These are phyloP conservation scores for Drosophila mercatorum DNA, from an alignment of 2,888 invertebrate genomes.

Conservation along the genomic window DNA sequence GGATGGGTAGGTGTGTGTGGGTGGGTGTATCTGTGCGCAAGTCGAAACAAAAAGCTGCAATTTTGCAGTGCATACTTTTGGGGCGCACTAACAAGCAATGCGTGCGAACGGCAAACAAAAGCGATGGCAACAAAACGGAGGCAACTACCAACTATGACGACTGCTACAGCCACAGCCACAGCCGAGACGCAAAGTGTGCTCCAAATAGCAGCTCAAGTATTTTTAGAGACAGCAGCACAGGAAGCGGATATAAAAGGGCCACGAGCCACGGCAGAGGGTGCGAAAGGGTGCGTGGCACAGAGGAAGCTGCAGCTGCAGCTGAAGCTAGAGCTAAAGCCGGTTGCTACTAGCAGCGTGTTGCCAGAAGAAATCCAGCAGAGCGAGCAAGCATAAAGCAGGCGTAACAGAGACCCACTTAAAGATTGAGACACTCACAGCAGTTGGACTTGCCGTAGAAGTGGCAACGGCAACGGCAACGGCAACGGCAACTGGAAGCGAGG, in stretches of 20 bases:
- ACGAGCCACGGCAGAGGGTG: background rate
- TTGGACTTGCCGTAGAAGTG: conserved; percentile 5
- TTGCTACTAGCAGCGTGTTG: conserved; percentile 33
- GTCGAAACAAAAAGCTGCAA: conserved; percentile 53
- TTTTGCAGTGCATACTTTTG: conserved; percentile 59
- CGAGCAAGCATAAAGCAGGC: conserved; percentile 39
- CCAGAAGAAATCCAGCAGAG: conserved; percentile 33
- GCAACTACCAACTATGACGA: conserved; percentile 28
- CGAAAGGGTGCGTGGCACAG: conserved; percentile 14
- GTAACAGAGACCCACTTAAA: conserved; percentile 46
- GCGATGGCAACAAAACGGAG: conserved; percentile 42
- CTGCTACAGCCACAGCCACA: conserved; percentile 22
- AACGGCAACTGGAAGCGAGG: background rate
- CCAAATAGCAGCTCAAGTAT: conserved; percentile 71
- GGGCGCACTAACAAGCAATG: conserved; percentile 67
- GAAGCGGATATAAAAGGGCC: conserved; percentile 49
- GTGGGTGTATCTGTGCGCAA: conserved; percentile 1
- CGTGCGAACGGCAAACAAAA: conserved; percentile 64
- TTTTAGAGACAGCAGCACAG: conserved; percentile 58
- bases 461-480: background rate
- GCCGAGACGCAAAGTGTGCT: conserved; percentile 38
- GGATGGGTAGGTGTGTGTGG: background rate
- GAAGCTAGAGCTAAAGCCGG: conserved; percentile 20
- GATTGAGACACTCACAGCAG: conserved; percentile 48
- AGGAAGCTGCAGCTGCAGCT: conserved; percentile 32